A percentile compares a stretch with the other conserved stretches of the same genome.
Conservation (phyloP, 1,140 invertebrate genomes). For the Procambarus virginalis region DNA sequence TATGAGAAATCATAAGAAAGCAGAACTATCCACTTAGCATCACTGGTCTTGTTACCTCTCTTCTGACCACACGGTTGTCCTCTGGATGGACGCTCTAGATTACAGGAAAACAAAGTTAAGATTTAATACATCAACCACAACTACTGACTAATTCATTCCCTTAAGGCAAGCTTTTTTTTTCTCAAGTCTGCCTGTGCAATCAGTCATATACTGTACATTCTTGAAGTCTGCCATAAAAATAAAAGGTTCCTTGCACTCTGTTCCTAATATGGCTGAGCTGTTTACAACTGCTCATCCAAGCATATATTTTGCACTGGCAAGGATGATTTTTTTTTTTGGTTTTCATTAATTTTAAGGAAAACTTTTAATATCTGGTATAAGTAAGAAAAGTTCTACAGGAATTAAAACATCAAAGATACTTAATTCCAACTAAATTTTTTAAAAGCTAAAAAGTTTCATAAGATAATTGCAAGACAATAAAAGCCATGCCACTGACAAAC, state of each 20-base stretch:
- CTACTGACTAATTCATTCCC: background rate
- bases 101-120: constrained; percentile 43
- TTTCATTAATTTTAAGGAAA: too few species aligned
- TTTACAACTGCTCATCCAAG: too few species aligned
- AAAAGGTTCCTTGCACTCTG: too few species aligned
- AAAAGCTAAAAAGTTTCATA: background rate
- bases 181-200: background rate
- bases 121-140: constrained; percentile 6
- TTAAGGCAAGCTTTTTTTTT: background rate
- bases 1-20: background rate
- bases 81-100: constrained; percentile 50
- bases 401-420: too few species aligned
- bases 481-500: constrained; percentile 2
- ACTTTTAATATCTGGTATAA: too few species aligned
- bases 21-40: constrained; percentile 12
- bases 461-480: background rate
- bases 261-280: too few species aligned
- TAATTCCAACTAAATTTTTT: background rate
- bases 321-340: too few species aligned
- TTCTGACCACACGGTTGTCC: constrained; percentile 36
- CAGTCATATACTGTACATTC: background rate
- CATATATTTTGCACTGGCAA: too few species aligned
- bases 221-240: too few species aligned
- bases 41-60: constrained; percentile 37
- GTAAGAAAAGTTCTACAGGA: too few species aligned